A percentile compares a stretch with the other conserved stretches of the same genome.
These are phyloP conservation scores for Seladonia tumulorum DNA, from an alignment of 2,888 invertebrate genomes.

Conservation along the genomic window DNA sequence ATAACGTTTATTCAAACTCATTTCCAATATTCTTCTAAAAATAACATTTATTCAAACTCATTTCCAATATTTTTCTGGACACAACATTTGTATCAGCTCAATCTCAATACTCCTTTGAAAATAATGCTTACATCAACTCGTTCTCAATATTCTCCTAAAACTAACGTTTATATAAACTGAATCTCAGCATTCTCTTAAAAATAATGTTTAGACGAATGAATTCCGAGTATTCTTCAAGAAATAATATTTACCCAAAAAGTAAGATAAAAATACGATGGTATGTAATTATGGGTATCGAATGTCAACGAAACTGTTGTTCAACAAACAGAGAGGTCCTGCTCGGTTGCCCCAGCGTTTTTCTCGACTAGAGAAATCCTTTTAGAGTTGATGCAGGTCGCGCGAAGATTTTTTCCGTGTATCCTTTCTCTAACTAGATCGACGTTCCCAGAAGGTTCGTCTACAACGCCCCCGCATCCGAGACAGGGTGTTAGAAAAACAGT, in stretches of 20 bases:
- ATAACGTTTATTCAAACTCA: too few species aligned
- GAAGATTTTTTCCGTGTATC: constrained; percentile 10
- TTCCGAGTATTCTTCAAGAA: neutral
- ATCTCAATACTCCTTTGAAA: too few species aligned
- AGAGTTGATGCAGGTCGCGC: constrained; percentile 5
- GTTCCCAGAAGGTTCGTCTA: constrained; percentile 37
- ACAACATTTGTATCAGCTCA: too few species aligned
- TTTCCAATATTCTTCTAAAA: too few species aligned
- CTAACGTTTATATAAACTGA: too few species aligned
- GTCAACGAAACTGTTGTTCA: neutral
- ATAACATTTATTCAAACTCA: too few species aligned
- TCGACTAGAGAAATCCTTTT: neutral
- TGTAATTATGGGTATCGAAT: neutral
- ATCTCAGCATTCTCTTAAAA: too few species aligned
- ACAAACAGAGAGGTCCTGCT: neutral
- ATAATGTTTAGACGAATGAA: neutral
- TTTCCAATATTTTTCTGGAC: too few species aligned
- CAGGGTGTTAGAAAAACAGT: constrained; percentile 69
- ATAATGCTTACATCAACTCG: too few species aligned
- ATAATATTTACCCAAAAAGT: neutral
- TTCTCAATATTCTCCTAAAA: too few species aligned
- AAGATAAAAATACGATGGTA: neutral
- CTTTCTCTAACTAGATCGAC: constrained; percentile 31
- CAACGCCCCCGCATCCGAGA: neutral
- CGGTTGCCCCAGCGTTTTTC: neutral